These are phyloP conservation scores for Drosophila nasuta DNA, from an alignment of 1,140 invertebrate genomes.

Conservation along the genomic window DNA sequence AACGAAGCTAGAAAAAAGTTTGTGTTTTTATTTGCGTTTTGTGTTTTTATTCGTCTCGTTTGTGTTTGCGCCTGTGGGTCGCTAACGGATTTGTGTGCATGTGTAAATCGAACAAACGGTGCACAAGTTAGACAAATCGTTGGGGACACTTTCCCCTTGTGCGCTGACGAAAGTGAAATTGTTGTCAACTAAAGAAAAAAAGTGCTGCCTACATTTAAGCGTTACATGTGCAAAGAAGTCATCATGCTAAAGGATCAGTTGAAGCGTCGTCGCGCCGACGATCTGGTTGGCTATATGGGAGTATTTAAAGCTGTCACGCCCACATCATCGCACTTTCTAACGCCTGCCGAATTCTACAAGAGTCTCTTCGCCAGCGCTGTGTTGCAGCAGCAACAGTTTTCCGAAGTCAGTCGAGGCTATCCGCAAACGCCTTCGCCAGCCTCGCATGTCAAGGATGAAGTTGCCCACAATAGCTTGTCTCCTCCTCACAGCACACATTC, in stretches of 20 bases:
- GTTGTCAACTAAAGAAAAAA: conserved; percentile 37
- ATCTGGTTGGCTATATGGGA: conserved; percentile 49
- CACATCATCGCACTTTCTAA: conserved; percentile 86
- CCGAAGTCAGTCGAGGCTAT: conserved; percentile 41
- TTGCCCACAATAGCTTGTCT: conserved; percentile 10
- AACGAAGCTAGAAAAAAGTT: conserved; percentile 43
- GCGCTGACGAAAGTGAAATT: conserved; percentile 65
- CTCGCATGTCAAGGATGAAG: conserved; percentile 5
- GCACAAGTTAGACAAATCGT: conserved; percentile 68
- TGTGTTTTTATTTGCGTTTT: conserved; percentile 21
- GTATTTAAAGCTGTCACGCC: conserved; percentile 46
- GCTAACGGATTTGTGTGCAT: conserved; percentile 33
- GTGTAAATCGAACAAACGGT: conserved; percentile 64
- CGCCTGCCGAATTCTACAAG: conserved; percentile 91
- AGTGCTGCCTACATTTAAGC: conserved; percentile 67
- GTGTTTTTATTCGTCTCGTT: conserved; percentile 19
- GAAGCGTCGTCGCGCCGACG: conserved; percentile 50
- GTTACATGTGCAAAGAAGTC: conserved; percentile 14
- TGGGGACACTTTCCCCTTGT: conserved; percentile 1
- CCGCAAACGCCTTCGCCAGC: conserved; percentile 53
- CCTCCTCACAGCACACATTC: conserved; percentile 33
- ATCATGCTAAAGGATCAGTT: conserved; percentile 69
- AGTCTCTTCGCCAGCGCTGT: conserved; percentile 90
- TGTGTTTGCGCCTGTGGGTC: conserved; percentile 22
- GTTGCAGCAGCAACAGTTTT: conserved; percentile 84